Conservation (phyloP, 2,113 vertebrate genomes). For the Pitta sordida region DNA sequence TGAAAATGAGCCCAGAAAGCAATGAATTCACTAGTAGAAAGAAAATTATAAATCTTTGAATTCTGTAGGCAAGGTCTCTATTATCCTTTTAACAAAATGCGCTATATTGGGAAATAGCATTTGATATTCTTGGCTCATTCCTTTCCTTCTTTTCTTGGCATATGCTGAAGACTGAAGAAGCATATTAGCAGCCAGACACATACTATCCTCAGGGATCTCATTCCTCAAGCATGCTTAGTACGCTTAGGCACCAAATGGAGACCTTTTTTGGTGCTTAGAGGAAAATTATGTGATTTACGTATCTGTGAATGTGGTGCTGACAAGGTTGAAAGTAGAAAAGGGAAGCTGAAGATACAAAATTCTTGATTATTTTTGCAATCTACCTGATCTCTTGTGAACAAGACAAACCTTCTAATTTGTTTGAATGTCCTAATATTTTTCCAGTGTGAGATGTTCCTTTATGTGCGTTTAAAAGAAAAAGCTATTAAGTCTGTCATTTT, state of each 20-base stretch:
- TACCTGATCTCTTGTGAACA: background rate
- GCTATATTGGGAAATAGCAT: background rate
- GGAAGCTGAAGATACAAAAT: background rate
- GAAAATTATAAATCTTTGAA: background rate
- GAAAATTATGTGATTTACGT: background rate
- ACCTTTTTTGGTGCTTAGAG: background rate
- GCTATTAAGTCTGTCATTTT: background rate
- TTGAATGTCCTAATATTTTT: background rate
- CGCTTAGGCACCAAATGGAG: background rate
- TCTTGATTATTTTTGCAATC: background rate
- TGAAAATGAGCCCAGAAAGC: slow-evolving; percentile 13
- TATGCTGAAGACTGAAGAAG: background rate
- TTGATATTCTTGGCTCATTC: background rate
- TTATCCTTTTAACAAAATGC: background rate
- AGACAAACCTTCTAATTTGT: background rate
- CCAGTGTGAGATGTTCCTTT: background rate
- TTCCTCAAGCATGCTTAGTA: background rate
- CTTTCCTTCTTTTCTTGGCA: background rate
- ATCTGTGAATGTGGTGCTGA: background rate
- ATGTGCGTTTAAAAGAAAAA: background rate
- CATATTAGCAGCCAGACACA: background rate
- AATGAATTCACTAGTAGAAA: background rate
- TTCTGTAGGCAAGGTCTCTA: background rate
- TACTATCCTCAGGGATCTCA: background rate
- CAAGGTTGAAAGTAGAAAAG: background rate